These are phyloP conservation scores for Matsumyia berberina DNA, from an alignment of 2,888 invertebrate species.

Conservation along the genomic window DNA sequence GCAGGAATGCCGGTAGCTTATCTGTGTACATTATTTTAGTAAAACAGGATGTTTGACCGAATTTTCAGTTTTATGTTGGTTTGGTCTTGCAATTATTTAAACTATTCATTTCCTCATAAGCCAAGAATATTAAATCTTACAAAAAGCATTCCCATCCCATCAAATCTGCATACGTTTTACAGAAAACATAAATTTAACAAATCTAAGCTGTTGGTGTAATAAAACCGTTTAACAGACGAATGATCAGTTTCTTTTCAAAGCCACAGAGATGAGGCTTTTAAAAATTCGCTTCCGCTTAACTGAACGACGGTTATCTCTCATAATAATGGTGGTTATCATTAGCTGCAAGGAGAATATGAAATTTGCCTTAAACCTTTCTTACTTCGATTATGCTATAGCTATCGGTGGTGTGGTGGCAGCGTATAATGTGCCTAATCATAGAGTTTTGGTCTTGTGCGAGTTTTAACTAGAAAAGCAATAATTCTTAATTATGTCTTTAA, in stretches of 20 bases:
- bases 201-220: background rate
- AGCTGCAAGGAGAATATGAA: background rate
- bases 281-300: too few species aligned
- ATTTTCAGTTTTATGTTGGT: background rate
- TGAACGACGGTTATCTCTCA: too few species aligned
- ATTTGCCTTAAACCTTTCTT: background rate
- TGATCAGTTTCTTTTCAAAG: too few species aligned
- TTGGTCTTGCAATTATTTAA: too few species aligned
- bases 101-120: too few species aligned
- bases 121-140: too few species aligned
- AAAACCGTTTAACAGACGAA: background rate
- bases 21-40: constrained; percentile 27
- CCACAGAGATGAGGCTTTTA: too few species aligned
- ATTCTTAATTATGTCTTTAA: background rate
- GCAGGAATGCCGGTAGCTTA: constrained; percentile 7
- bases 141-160: background rate
- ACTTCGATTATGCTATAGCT: background rate
- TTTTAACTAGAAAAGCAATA: background rate
- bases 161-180: background rate
- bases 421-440: background rate
- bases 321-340: background rate
- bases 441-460: background rate
- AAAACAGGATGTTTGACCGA: constrained; percentile 43
- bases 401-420: background rate
- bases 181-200: background rate